Evolutionary conservation across 1,140 invertebrate genomes (phyloP).

Genomic region (Laupala kohalensis): DNA sequence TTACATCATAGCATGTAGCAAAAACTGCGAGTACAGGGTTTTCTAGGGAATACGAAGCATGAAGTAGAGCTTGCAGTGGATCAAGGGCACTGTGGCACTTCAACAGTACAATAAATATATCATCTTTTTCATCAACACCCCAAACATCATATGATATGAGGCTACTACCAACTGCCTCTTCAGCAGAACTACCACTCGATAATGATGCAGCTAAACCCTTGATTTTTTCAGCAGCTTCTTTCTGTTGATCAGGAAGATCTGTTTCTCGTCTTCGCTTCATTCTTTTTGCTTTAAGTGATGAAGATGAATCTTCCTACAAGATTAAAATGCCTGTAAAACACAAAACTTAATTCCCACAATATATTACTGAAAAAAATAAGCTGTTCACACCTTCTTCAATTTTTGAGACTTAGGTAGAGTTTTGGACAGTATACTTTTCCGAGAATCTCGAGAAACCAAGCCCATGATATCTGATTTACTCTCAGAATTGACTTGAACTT

Average conservation of each 20-base stretch:
- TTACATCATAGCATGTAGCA: constrained; percentile 51
- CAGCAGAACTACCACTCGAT: constrained; percentile 7
- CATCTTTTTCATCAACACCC: constrained; percentile 28
- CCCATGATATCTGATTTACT: constrained; percentile 14
- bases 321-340: background rate
- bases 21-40: constrained; percentile 45
- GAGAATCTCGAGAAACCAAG: constrained; percentile 19
- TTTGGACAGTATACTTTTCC: constrained; percentile 23
- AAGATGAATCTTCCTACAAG: background rate
- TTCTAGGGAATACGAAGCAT: constrained; percentile 35
- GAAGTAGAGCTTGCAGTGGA: constrained; percentile 44
- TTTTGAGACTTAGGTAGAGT: constrained; percentile 23
- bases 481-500: constrained; percentile 19
- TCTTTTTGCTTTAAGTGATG: background rate
- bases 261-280: background rate
- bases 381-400: background rate
- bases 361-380: background rate
- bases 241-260: background rate
- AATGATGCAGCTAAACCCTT: background rate
- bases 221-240: background rate
- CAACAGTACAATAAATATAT: constrained; percentile 45
- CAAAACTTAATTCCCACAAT: background rate
- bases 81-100: constrained; percentile 51
- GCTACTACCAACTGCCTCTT: background rate
- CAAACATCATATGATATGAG: constrained; percentile 30